These are phyloP conservation scores for Drosophila colorata DNA, from an alignment of 2,888 invertebrate species.

Conservation along the genomic window DNA sequence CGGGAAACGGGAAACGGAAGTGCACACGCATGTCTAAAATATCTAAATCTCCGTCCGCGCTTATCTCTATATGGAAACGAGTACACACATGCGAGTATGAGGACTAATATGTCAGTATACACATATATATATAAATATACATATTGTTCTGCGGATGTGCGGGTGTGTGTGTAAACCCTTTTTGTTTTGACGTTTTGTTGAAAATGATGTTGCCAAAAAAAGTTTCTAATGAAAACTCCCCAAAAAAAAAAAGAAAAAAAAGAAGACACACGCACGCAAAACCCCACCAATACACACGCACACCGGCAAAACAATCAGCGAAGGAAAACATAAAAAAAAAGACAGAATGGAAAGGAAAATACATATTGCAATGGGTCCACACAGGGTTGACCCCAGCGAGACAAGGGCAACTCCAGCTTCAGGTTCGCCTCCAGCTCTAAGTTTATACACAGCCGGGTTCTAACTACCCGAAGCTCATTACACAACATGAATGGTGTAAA, in stretches of 20 bases:
- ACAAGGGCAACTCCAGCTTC: background rate
- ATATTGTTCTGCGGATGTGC: slow-evolving; percentile 3
- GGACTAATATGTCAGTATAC: background rate
- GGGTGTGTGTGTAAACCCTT: slow-evolving; percentile 58
- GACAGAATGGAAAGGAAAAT: slow-evolving; percentile 10
- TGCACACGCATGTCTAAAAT: slow-evolving; percentile 78
- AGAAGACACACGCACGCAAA: slow-evolving; percentile 6
- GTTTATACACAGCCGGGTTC: background rate
- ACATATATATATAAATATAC: background rate
- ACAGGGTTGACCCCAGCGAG: slow-evolving; percentile 36
- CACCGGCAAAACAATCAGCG: slow-evolving; percentile 30
- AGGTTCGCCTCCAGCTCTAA: background rate
- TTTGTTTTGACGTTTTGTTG: slow-evolving; percentile 69
- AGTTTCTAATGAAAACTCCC: slow-evolving; percentile 76
- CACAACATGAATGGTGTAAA: slow-evolving; percentile 41
- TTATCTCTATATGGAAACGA: slow-evolving; percentile 54
- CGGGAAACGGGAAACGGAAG: slow-evolving; percentile 22
- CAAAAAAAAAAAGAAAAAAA: slow-evolving; percentile 38
- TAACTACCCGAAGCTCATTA: slow-evolving; percentile 59
- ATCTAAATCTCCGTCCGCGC: slow-evolving; percentile 74
- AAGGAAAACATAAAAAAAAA: background rate
- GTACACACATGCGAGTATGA: slow-evolving; percentile 16
- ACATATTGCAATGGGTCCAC: slow-evolving; percentile 23
- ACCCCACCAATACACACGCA: slow-evolving; percentile 54
- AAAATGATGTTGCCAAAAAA: slow-evolving; percentile 74